Percentiles rank a stretch among this genome's conserved stretches.
Conservation (phyloP, 2,113 vertebrate species). For the Triplophysa siluroides region DNA sequence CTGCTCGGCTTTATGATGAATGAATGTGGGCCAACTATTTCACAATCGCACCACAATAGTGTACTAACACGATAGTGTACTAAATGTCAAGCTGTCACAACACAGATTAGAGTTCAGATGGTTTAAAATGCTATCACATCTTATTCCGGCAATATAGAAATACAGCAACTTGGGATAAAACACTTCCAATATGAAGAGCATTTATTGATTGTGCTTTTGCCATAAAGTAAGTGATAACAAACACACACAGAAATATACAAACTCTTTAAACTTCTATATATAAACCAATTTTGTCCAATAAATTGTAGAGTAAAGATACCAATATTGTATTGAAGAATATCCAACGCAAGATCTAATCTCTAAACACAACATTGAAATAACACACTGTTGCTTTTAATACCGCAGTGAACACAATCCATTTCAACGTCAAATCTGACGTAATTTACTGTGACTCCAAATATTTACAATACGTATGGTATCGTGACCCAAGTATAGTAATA, state of each 20-base stretch:
- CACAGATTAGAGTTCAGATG: conserved; percentile 69
- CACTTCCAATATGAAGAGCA: neutral
- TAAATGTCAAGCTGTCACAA: conserved; percentile 77
- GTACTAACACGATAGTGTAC: conserved; percentile 50
- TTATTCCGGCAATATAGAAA: conserved; percentile 46
- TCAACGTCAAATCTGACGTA: too few relatives aligned
- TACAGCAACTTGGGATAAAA: neutral
- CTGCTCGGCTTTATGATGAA: conserved; percentile 64
- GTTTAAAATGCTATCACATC: conserved; percentile 63
- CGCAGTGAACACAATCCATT: too few relatives aligned
- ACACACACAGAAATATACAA: neutral
- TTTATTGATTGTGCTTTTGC: conserved; percentile 8
- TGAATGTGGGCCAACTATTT: conserved; percentile 64
- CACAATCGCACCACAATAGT: conserved; percentile 61
- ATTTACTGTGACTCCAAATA: too few relatives aligned
- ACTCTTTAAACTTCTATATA: neutral
- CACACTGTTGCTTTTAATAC: too few relatives aligned
- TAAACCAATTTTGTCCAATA: neutral
- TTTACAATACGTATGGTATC: neutral
- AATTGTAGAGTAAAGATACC: too few relatives aligned
- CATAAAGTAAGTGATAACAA: neutral
- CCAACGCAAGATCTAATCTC: too few relatives aligned
- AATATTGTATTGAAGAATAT: too few relatives aligned
- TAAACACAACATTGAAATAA: too few relatives aligned
- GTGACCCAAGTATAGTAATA: conserved; percentile 22